A percentile compares a stretch with the other conserved stretches of the same genome.
These are phyloP conservation scores for Sisyra nigra DNA, from an alignment of 2,888 invertebrate genomes.

Conservation along the genomic window DNA sequence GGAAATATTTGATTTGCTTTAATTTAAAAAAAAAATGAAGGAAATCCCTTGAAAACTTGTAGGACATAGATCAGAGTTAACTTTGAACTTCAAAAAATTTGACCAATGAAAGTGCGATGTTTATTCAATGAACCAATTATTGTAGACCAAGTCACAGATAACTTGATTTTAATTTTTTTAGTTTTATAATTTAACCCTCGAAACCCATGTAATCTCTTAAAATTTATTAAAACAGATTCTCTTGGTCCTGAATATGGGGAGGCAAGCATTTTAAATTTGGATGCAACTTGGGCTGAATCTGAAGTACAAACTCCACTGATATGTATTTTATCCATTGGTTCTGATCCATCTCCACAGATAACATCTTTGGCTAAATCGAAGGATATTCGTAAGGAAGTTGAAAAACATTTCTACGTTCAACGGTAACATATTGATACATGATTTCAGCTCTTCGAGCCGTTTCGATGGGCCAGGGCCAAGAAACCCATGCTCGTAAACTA, in stretches of 20 bases:
- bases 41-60: too few species aligned
- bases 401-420: not conserved
- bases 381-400: slow-evolving; percentile 51
- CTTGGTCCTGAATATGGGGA: slow-evolving; percentile 80
- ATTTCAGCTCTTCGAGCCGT: slow-evolving; percentile 59
- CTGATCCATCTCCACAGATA: slow-evolving; percentile 93
- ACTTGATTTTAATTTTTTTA: too few species aligned
- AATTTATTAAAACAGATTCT: slow-evolving; percentile 44
- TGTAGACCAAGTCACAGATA: too few species aligned
- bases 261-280: slow-evolving; percentile 80
- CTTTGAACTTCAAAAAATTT: too few species aligned
- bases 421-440: slow-evolving; percentile 1
- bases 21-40: too few species aligned
- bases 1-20: too few species aligned
- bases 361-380: slow-evolving; percentile 71
- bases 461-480: slow-evolving; percentile 98
- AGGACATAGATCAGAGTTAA: too few species aligned
- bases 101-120: too few species aligned
- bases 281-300: slow-evolving; percentile 79
- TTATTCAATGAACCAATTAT: too few species aligned
- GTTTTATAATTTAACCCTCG: too few species aligned
- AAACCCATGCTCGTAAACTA: slow-evolving; percentile 25
- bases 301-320: slow-evolving; percentile 77
- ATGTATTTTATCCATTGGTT: slow-evolving; percentile 86
- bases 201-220: too few species aligned